Evolutionary conservation across 2,888 invertebrate genomes (phyloP).

Genomic region (Atrina japonica): DNA sequence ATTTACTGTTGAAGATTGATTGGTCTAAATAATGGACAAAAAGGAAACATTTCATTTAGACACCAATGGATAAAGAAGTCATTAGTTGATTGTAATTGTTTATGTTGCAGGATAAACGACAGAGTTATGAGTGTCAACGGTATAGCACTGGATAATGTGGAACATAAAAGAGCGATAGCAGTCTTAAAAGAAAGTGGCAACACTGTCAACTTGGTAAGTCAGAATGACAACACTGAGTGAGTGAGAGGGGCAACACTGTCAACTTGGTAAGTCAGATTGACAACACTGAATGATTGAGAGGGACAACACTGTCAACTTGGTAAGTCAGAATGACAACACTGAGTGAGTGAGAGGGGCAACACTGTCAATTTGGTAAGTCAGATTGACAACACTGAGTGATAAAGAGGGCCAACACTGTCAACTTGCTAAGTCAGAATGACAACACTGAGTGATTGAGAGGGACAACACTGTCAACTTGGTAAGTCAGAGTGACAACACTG

Average conservation of each 20-base stretch:
- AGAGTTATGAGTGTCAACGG: constrained; percentile 98
- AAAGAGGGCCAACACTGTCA: too few relatives aligned
- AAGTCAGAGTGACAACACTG: too few relatives aligned
- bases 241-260: constrained; percentile 77
- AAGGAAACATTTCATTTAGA: too few relatives aligned
- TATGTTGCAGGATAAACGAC: constrained; percentile 92
- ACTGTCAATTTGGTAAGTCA: constrained; percentile 76
- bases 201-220: constrained; percentile 76
- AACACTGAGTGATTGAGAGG: too few relatives aligned
- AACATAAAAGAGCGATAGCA: constrained; percentile 85
- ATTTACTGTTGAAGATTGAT: too few relatives aligned
- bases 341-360: constrained; percentile 79
- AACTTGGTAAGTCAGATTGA: constrained; percentile 69
- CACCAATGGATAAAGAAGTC: too few relatives aligned
- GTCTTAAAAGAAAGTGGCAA: constrained; percentile 81
- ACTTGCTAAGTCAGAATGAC: too few relatives aligned
- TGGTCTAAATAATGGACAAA: too few relatives aligned
- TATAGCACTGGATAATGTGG: constrained; percentile 96
- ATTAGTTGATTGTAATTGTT: too few relatives aligned
- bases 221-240: background rate
- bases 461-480: too few relatives aligned
- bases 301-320: constrained; percentile 78
- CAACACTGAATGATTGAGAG: constrained; percentile 64
- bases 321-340: constrained; percentile 55
- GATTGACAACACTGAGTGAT: background rate